Evolutionary conservation across 1,140 invertebrate genomes (phyloP).

Genomic region (Drosophila grimshawi): DNA sequence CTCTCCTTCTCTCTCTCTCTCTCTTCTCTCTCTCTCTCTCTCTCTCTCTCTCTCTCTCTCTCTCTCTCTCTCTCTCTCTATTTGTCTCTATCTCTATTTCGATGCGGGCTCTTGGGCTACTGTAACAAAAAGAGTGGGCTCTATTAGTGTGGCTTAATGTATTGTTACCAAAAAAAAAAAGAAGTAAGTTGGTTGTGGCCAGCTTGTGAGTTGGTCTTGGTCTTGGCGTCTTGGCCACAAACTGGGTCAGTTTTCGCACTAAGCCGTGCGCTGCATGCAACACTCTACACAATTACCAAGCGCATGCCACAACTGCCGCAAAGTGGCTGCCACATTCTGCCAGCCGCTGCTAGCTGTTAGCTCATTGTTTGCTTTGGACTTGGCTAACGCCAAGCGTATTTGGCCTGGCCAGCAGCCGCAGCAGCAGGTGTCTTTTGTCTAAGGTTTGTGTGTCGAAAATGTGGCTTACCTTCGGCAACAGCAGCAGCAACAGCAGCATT

Average conservation of each 20-base stretch:
- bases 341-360: slow-evolving; percentile 23
- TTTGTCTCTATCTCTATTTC: not conserved
- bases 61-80: not conserved
- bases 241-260: slow-evolving; percentile 69
- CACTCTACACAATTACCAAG: slow-evolving; percentile 68
- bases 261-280: slow-evolving; percentile 33
- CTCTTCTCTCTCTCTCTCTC: not conserved
- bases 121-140: slow-evolving; percentile 26
- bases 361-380: slow-evolving; percentile 59
- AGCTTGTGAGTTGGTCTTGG: slow-evolving; percentile 13
- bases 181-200: not conserved
- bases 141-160: slow-evolving; percentile 42
- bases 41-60: not conserved
- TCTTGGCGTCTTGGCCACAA: slow-evolving; percentile 29
- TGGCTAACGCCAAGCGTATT: slow-evolving; percentile 39
- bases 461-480: slow-evolving; percentile 70
- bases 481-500: not conserved
- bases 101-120: slow-evolving; percentile 41
- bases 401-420: slow-evolving; percentile 3
- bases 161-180: slow-evolving; percentile 28
- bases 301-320: slow-evolving; percentile 55
- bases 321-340: not conserved
- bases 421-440: slow-evolving; percentile 66
- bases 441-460: slow-evolving; percentile 59
- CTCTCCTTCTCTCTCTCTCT: not conserved